These are phyloP conservation scores for Gobio gobio DNA, from an alignment of 2,113 vertebrate species.

Conservation along the genomic window DNA sequence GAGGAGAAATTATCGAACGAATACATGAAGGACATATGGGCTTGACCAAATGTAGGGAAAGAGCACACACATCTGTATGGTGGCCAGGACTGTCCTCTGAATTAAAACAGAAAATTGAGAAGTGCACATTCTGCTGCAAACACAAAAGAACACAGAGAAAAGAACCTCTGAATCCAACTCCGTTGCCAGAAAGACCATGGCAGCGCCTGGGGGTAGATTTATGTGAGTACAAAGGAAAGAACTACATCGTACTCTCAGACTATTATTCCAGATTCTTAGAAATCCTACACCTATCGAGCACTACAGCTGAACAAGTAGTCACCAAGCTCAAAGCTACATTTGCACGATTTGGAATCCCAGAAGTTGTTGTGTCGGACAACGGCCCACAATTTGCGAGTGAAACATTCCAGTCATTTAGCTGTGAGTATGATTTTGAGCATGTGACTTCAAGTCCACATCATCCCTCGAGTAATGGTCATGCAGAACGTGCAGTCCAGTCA, in stretches of 20 bases:
- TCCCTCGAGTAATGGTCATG: too few relatives aligned
- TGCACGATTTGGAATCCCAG: conserved; percentile 25
- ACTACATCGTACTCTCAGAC: neutral
- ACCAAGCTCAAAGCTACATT: conserved; percentile 30
- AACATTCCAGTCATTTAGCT: neutral
- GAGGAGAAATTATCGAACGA: neutral
- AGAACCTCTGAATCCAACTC: too few relatives aligned
- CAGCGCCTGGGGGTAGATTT: too few relatives aligned
- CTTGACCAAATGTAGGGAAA: conserved; percentile 36
- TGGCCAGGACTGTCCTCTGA: neutral
- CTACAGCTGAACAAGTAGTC: neutral
- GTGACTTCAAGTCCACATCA: too few relatives aligned
- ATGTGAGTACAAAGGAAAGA: too few relatives aligned
- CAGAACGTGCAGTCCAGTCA: too few relatives aligned
- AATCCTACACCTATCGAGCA: conserved; percentile 28
- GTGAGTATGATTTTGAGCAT: conserved; percentile 3
- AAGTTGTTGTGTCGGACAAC: conserved; percentile 31
- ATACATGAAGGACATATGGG: conserved; percentile 43
- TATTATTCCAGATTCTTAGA: conserved; percentile 44
- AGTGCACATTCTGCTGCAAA: neutral
- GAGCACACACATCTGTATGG: conserved; percentile 13
- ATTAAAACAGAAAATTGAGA: neutral
- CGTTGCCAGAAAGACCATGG: too few relatives aligned
- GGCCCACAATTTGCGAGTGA: conserved; percentile 24
- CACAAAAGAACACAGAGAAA: neutral